A percentile compares a stretch with the other conserved stretches of the same genome.
Evolutionary conservation across 1,140 invertebrate species (phyloP).

Genomic region (Harlomillsia oculata): DNA sequence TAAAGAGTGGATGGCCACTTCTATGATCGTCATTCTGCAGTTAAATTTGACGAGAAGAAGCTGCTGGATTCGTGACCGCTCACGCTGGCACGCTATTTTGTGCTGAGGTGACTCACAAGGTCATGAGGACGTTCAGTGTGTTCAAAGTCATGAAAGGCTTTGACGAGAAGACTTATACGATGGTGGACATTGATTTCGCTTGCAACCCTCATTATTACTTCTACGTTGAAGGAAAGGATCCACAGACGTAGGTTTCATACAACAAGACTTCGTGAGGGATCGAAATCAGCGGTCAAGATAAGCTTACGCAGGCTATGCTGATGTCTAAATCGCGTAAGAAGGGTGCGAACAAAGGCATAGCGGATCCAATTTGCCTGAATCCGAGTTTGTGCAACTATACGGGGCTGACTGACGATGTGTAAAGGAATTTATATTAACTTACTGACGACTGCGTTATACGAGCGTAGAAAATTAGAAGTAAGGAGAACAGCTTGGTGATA

Average conservation of each 20-base stretch:
- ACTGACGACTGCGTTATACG: no score
- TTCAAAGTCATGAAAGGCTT: conserved; percentile 53
- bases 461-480: no score
- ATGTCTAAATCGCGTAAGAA: conserved; percentile 9
- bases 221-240: conserved; percentile 44
- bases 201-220: conserved; percentile 60
- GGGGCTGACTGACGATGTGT: conserved; percentile 38
- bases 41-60: conserved; percentile 42
- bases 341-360: conserved; percentile 36
- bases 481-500: no score
- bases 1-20: conserved; percentile 42
- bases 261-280: conserved; percentile 48
- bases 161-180: conserved; percentile 62
- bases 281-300: neutral
- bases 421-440: conserved; percentile 38
- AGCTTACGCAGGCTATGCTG: conserved; percentile 21
- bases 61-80: conserved; percentile 61
- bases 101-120: conserved; percentile 64
- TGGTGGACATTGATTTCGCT: conserved; percentile 73
- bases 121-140: no score
- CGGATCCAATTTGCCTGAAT: conserved; percentile 36
- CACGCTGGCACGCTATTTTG: conserved; percentile 60
- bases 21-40: conserved; percentile 36
- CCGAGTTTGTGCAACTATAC: conserved; percentile 41
- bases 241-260: conserved; percentile 62